Base-by-base conservation (phyloP, 2,888 invertebrate genomes). In the Eupsilia transversa region DNA sequence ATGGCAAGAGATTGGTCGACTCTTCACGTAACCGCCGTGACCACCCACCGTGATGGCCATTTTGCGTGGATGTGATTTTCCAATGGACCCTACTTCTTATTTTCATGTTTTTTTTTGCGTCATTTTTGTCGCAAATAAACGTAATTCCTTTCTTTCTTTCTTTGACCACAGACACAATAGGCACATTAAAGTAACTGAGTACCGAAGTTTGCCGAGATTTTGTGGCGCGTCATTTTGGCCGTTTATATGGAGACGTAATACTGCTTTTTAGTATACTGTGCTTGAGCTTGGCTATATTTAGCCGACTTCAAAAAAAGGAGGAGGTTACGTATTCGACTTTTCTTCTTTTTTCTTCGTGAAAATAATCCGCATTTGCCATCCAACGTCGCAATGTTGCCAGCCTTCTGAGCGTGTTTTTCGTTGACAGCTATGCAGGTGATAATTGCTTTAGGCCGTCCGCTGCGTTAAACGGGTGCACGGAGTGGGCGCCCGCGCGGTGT, bases 1-100 rank as follows among this genome's bases (percentile, higher is more conserved):
- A 0, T 38, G 2, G 7, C 12, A 52, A 49, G 3, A 23, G 7
- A 30, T 41, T 52, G 30, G 17, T 68, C 9, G 20, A 27, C 54
- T 52, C n/a, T 41, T 71, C 9, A 54, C 5, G 30, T 52, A 52
- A 70, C 38, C 27, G n/a, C n/a, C n/a, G n/a, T n/a, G n/a, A n/a
- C n/a, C n/a, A n/a, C n/a, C n/a, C n/a, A n/a, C n/a, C n/a, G n/a
- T n/a, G n/a, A n/a, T n/a, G n/a, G n/a, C n/a, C n/a, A n/a, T n/a
- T n/a, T n/a, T n/a, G n/a, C n/a, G n/a, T n/a, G n/a, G n/a, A n/a
- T n/a, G n/a, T n/a, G n/a, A n/a, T n/a, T n/a, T n/a, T n/a, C n/a
- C n/a, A n/a, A n/a, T n/a, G n/a, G n/a, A n/a, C n/a, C n/a, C n/a
- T n/a, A n/a, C n/a, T n/a, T n/a, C n/a, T n/a, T n/a, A n/a, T n/a